Conservation (phyloP, 2,113 vertebrate species). For the Grammomys surdaster region DNA sequence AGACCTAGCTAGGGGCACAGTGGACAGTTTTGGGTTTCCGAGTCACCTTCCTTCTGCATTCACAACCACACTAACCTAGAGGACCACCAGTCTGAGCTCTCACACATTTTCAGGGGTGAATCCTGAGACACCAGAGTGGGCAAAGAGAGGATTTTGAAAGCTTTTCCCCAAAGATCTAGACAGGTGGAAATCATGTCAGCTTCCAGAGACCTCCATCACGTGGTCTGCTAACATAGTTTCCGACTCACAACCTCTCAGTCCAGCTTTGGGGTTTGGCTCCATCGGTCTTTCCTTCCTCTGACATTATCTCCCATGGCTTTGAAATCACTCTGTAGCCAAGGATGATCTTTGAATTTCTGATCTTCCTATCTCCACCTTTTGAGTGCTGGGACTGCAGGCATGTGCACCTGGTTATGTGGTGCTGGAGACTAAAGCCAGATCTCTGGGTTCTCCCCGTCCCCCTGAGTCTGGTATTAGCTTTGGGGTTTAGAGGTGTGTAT, state of each 20-base stretch:
- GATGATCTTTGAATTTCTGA: background rate
- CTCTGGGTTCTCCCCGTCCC: too few relatives aligned
- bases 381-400: background rate
- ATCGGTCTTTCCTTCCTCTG: background rate
- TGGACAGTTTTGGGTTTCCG: background rate
- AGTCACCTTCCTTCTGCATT: background rate
- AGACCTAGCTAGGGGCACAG: background rate
- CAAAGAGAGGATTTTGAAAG: background rate
- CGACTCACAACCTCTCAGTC: background rate
- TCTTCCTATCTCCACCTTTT: background rate
- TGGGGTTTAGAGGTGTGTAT: background rate
- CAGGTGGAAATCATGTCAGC: background rate
- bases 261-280: background rate
- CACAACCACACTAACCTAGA: background rate
- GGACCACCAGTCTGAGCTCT: background rate
- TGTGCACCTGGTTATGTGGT: background rate
- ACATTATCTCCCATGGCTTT: background rate
- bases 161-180: slow-evolving; percentile 4
- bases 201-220: background rate
- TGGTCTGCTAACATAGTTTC: background rate
- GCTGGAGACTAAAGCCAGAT: background rate
- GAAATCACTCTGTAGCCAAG: background rate
- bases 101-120: background rate
- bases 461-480: background rate
- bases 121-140: background rate